phyloP scores from a whole-genome alignment of 1,140 invertebrate genomes.

The Drosophila suzukii region DNA sequence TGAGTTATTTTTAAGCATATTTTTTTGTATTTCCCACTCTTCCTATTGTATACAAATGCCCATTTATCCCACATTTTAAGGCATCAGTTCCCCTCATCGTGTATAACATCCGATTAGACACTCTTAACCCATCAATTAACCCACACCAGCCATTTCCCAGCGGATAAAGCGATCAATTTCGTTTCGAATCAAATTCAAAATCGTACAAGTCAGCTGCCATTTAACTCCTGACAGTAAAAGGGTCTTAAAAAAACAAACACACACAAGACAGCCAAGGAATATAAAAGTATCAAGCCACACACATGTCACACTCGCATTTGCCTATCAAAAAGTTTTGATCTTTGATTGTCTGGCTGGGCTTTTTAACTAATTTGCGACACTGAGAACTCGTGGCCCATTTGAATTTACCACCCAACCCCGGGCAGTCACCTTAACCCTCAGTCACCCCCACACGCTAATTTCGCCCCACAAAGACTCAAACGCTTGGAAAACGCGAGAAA shows the following conservation, averaged over 20 bases:
- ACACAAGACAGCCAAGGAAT: constrained; percentile 30
- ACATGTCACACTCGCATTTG: constrained; percentile 47
- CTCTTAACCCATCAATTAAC: constrained; percentile 24
- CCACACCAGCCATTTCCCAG: constrained; percentile 13
- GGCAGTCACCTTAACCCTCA: not conserved
- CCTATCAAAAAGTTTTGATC: constrained; percentile 78
- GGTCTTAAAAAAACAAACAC: constrained; percentile 26
- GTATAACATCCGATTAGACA: constrained; percentile 2
- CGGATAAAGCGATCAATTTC: constrained; percentile 35
- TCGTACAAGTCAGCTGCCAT: constrained; percentile 45
- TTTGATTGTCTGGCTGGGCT: constrained; percentile 77
- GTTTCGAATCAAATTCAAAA: constrained; percentile 35
- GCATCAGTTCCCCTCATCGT: not conserved
- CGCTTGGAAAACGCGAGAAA: constrained; percentile 51
- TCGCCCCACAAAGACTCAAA: constrained; percentile 1
- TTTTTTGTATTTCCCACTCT: not conserved
- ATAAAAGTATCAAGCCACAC: constrained; percentile 52
- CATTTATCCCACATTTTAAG: not conserved
- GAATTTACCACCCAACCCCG: constrained; percentile 11
- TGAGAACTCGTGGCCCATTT: constrained; percentile 7
- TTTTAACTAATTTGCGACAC: constrained; percentile 80
- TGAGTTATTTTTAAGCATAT: too few relatives aligned
- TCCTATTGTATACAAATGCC: not conserved
- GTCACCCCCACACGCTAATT: constrained; percentile 3
- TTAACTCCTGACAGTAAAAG: constrained; percentile 51